These are phyloP conservation scores for Psephotus haematonotus DNA, from an alignment of 2,113 vertebrate species.

Conservation along the genomic window DNA sequence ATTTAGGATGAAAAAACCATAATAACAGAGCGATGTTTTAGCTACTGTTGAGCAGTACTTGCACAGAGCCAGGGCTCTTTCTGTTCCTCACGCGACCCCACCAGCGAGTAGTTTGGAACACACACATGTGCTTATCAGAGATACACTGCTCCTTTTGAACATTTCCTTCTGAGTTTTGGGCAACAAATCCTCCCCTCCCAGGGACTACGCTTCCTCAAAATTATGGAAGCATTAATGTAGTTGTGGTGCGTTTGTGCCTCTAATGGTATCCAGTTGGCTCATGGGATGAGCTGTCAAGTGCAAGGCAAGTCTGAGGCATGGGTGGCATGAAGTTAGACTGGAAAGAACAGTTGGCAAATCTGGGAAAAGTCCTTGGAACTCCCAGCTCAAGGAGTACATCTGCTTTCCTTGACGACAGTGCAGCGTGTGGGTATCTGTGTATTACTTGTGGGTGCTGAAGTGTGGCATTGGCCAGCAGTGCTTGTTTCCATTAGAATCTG, in stretches of 20 bases:
- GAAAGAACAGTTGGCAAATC: not conserved
- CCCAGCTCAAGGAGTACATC: not conserved
- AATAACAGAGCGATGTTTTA: not conserved
- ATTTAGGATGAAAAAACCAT: not conserved
- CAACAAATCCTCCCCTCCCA: fast-evolving
- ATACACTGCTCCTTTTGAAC: not conserved
- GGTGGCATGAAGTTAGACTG: too few relatives aligned
- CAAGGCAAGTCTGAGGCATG: not conserved
- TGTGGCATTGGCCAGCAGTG: fast-evolving
- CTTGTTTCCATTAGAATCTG: not conserved
- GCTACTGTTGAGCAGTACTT: not conserved
- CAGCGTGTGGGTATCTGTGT: not conserved
- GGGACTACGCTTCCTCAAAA: not conserved
- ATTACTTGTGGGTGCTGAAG: too few relatives aligned
- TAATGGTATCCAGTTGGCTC: not conserved
- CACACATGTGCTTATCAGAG: not conserved
- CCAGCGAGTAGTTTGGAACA: not conserved
- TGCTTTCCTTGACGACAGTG: not conserved
- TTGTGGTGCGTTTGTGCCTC: not conserved
- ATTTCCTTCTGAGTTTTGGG: not conserved
- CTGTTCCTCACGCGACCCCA: not conserved
- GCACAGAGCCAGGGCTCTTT: not conserved
- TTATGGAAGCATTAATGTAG: fast-evolving
- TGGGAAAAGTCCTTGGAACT: not conserved
- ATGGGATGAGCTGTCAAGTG: not conserved